phyloP scores from a whole-genome alignment of 2,113 vertebrate genomes.

The Perca fluviatilis region DNA sequence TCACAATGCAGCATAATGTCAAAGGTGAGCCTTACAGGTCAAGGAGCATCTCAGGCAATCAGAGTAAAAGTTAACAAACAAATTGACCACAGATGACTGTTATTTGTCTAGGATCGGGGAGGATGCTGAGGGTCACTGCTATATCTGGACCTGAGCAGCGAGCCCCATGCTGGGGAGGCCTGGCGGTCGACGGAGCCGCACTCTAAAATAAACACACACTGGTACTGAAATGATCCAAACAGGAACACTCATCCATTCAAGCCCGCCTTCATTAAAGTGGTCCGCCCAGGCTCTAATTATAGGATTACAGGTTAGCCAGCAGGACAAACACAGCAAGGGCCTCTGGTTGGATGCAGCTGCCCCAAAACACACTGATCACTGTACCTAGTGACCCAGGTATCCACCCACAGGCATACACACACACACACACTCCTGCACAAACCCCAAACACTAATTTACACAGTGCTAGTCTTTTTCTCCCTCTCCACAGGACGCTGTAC shows the following conservation, averaged over 20 bases:
- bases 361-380: conserved; percentile 71
- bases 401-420: conserved; percentile 48
- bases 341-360: conserved; percentile 63
- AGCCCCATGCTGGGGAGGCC: conserved; percentile 29
- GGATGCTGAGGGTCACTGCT: conserved; percentile 39
- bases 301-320: conserved; percentile 66
- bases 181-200: conserved; percentile 45
- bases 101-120: conserved; percentile 52
- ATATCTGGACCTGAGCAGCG: conserved; percentile 57
- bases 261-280: conserved; percentile 73
- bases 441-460: conserved; percentile 76
- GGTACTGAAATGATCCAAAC: conserved; percentile 61
- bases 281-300: conserved; percentile 78
- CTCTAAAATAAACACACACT: conserved; percentile 71
- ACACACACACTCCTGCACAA: conserved; percentile 34
- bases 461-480: conserved; percentile 54
- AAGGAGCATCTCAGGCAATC: conserved; percentile 35
- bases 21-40: conserved; percentile 16
- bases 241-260: conserved; percentile 65
- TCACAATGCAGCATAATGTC: background rate
- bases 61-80: conserved; percentile 64
- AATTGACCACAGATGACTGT: conserved; percentile 57
- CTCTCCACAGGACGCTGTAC: conserved; percentile 10
- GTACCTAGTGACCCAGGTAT: conserved; percentile 76
- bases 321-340: conserved; percentile 64